These are phyloP conservation scores for Pempheris klunzingeri DNA, from an alignment of 2,797 vertebrate species.

Conservation along the genomic window DNA sequence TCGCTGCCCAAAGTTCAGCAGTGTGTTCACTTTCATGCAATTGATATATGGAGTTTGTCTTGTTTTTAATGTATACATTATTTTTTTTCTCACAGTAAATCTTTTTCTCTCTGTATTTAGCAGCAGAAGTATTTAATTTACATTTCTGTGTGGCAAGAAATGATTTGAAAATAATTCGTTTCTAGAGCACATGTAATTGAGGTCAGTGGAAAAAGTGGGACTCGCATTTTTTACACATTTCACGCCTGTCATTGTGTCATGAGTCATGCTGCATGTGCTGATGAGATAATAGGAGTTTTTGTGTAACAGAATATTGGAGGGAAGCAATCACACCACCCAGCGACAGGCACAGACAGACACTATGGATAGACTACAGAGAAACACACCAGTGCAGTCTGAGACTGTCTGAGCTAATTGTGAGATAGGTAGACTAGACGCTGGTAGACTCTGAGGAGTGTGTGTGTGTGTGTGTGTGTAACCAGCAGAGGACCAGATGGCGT, in stretches of 20 bases:
- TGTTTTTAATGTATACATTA: neutral
- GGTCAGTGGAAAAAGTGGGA: slow-evolving; percentile 25
- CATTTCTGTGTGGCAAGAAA: neutral
- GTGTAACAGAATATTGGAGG: slow-evolving; percentile 25
- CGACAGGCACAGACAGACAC: slow-evolving; percentile 12
- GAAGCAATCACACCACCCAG: slow-evolving; percentile 12
- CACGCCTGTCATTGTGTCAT: slow-evolving; percentile 9
- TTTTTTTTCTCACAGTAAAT: neutral
- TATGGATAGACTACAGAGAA: slow-evolving; percentile 2
- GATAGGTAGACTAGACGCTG: slow-evolving; percentile 46
- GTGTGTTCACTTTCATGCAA: neutral
- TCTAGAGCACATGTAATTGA: neutral
- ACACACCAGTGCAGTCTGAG: slow-evolving; percentile 9
- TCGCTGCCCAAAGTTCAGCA: neutral
- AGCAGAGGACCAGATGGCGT: slow-evolving; percentile 54
- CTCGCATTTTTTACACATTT: slow-evolving; percentile 6
- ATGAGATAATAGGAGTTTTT: slow-evolving; percentile 38
- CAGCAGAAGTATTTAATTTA: neutral
- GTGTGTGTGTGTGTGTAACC: slow-evolving; percentile 20
- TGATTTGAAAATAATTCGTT: neutral
- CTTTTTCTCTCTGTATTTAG: too few species aligned
- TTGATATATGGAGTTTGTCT: neutral
- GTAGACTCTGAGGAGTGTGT: slow-evolving; percentile 14
- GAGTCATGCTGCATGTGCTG: slow-evolving; percentile 39
- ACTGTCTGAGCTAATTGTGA: slow-evolving; percentile 32